Evolutionary conservation across 2,113 vertebrate genomes (phyloP).

Genomic region (Gymnobelideus leadbeateri): DNA sequence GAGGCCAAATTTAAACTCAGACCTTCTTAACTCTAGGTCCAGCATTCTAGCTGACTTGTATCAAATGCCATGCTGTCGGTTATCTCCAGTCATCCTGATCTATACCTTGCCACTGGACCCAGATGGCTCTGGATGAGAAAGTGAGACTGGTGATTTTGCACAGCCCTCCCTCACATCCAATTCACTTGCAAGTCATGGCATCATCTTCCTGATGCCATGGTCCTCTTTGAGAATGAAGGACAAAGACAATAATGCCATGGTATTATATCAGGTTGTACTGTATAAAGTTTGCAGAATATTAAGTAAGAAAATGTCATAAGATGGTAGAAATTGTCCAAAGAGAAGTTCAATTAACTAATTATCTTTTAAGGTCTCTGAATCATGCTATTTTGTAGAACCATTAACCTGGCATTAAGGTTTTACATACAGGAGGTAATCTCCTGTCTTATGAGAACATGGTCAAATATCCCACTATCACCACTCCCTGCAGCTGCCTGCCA

Average conservation of each 20-base stretch:
- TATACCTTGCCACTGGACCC: too few species aligned
- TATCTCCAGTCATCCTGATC: too few species aligned
- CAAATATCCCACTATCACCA: not conserved
- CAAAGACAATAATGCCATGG: too few species aligned
- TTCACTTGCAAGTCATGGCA: too few species aligned
- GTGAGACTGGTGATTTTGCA: too few species aligned
- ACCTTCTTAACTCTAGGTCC: not conserved
- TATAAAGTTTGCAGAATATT: not conserved
- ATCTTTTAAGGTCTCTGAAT: slow-evolving; percentile 36
- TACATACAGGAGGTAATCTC: slow-evolving; percentile 1
- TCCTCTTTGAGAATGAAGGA: too few species aligned
- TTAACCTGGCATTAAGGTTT: not conserved
- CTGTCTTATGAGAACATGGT: slow-evolving; percentile 37
- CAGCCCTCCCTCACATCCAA: too few species aligned
- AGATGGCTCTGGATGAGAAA: too few species aligned
- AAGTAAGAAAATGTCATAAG: not conserved
- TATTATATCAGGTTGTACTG: not conserved
- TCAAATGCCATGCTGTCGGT: not conserved
- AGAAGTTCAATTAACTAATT: not conserved
- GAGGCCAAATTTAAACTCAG: not conserved
- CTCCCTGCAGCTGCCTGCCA: not conserved
- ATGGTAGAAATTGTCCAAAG: not conserved
- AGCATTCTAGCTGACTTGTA: not conserved
- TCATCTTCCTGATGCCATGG: too few species aligned
- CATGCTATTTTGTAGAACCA: slow-evolving; percentile 4